Evolutionary conservation across 2,797 vertebrate species (phyloP), one percentile per base, ranked within the genome.

Genomic region (Apodemus agrarius): DNA sequence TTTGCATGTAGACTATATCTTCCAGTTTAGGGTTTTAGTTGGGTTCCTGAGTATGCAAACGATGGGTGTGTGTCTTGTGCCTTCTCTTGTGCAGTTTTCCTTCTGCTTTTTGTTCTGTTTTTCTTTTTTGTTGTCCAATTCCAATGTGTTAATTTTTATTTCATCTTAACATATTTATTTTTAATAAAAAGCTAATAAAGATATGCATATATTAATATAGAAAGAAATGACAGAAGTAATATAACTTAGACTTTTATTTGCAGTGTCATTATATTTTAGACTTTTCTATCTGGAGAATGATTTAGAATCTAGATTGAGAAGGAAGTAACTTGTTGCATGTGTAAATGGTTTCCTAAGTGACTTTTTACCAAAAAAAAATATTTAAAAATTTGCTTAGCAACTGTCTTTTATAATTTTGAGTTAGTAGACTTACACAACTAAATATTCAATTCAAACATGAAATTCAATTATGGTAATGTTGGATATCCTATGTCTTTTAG

Each of bases 191-290:
- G 26, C 26, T 49, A 49, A 49, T 49, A 49, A 78, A 78, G 1
- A 31, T 49, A 17, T 31, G 16, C 3, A 17, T 8, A 31, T 16
- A 43, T 75, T 0, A 49, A 78, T 34, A 49, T 49, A 49, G 19
- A 79, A 40, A 22, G 86, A 84, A 97, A 82, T n/a, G 31, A 29
- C 37, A 97, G 57, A 52, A 84, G 14, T 92, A 72, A 91, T 76
- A 86, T 81, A 95, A 95, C 69, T 98, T 83, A 96, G 31, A 87
- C 69, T 98, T 90, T 92, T 31, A 31, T 69, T 85, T 93, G 80
- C 49, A 94, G 89, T 83, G 72, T 90, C 93, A 96, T 97, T 95
- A 92, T 97, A 97, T 96, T 93, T 95, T 69, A 67, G 3, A 63
- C 89, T 91, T 89, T 94, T 26, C 52, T 91, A 57, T 57, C 85